A percentile compares a stretch with the other conserved stretches of the same genome.
Conservation (phyloP, 2,888 invertebrate genomes). For the Sarcophaga rosellei region DNA sequence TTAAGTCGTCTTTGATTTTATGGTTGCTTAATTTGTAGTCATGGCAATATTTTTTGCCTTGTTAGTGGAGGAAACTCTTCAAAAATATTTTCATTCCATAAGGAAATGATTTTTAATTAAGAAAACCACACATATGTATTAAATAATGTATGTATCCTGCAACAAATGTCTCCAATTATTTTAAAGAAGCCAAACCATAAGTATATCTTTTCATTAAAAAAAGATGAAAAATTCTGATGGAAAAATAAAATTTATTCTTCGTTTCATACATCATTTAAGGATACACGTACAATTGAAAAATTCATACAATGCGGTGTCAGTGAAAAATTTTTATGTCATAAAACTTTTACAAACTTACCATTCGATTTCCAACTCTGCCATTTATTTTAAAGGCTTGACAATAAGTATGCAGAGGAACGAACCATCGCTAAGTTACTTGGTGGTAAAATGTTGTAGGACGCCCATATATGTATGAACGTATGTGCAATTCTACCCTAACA, state of each 20-base stretch:
- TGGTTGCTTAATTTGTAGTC: no score
- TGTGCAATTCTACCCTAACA: constrained; percentile 23
- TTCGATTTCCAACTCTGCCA: not conserved
- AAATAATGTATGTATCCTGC: not conserved
- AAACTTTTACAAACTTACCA: constrained; percentile 43
- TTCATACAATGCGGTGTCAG: constrained; percentile 23
- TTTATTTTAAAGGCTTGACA: constrained; percentile 22
- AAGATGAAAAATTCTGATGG: no score
- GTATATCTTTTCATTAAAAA: not conserved
- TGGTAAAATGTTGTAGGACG: constrained; percentile 18
- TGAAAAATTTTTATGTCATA: not conserved
- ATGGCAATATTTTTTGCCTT: no score
- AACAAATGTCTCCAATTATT: not conserved
- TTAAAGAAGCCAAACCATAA: not conserved
- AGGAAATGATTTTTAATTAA: no score
- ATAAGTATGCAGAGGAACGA: constrained; percentile 16
- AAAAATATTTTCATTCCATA: no score
- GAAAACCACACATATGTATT: not conserved
- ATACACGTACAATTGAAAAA: not conserved
- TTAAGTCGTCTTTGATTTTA: no score
- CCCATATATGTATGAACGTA: not conserved
- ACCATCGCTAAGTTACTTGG: constrained; percentile 12
- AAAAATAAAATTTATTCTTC: no score
- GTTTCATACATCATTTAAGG: no score
- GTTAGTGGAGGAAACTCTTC: no score